Evolutionary conservation across 2,888 invertebrate genomes (phyloP), one percentile per base, ranked within the genome.

Genomic region (Morpho helenor): DNA sequence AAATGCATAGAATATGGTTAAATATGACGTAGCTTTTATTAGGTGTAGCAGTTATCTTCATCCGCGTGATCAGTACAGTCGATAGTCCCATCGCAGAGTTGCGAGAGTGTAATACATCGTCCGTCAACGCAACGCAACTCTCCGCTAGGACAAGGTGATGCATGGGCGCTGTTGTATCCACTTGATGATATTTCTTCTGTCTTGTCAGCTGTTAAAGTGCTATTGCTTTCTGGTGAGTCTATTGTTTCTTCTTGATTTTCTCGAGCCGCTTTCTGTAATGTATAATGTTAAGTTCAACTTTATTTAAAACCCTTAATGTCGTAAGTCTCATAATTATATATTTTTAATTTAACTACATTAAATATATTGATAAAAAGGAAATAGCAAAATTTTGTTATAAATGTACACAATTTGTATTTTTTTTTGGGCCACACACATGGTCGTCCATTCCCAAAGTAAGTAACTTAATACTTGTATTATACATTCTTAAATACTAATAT

Each of bases 41-140:
- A 92, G 75, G 93, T 92, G 71, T 85, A 91, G 70, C 94, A 94
- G 78, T 92, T 93, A 60, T 92, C 90, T 68, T 94, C 94, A 63
- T 94, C 94, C 2, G 93, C 93, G 49, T 93, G 93, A 74, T 93
- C 93, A 1, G 91, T 83, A 70, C 94, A 94, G 79, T 94, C 93
- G 52, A 84, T 80, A 65, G 82, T 82, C n/a, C 91, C 90, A 71
- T 94, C 94, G 70, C 94, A 94, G 41, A 94, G 87, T 67, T 93
- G 93, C 7, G 91, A 84, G 16, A 94, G 84, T 0, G 92, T 92
- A 67, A 94, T 93, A 74, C 94, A 94, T 61, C 92, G 85, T 3
- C 93, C 93, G 71, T 93, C 93, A 5, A 93, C 92, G 68, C 94
- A 94, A 57, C 93, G 89, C 52, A 93, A 76, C 67, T 93, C 92